Evolutionary conservation across 2,888 invertebrate genomes (phyloP).

Genomic region (Tortrix viridana): DNA sequence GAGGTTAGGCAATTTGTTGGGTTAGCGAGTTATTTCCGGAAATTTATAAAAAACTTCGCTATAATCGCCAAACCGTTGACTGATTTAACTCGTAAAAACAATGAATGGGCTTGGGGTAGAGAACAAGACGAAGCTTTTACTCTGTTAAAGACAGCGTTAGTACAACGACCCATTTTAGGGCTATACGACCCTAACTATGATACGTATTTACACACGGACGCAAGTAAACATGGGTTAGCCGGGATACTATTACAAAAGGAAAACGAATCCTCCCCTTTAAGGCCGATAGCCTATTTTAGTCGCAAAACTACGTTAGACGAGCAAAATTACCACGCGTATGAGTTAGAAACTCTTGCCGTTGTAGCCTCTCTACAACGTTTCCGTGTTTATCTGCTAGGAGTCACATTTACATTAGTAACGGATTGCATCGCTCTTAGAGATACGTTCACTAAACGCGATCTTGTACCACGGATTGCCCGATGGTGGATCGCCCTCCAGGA

Average conservation of each 20-base stretch:
- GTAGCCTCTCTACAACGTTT: constrained; percentile 39
- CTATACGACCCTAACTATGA: constrained; percentile 42
- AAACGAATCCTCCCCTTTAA: constrained; percentile 13
- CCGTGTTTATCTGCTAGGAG: constrained; percentile 41
- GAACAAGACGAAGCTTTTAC: constrained; percentile 42
- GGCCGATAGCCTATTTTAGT: constrained; percentile 40
- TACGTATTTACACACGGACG: constrained; percentile 53
- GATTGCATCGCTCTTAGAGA: constrained; percentile 44
- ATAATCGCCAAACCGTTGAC: constrained; percentile 41
- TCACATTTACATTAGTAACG: constrained; percentile 39
- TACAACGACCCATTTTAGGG: constrained; percentile 43
- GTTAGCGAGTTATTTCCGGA: constrained; percentile 47
- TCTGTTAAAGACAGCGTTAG: constrained; percentile 42
- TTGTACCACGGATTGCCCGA: constrained; percentile 42
- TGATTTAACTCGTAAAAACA: constrained; percentile 32
- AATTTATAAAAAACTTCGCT: constrained; percentile 45
- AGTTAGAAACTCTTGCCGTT: constrained; percentile 40
- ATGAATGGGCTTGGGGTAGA: constrained; percentile 30
- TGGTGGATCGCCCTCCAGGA: too few species aligned
- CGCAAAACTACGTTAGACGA: constrained; percentile 39
- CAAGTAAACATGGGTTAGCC: constrained; percentile 46
- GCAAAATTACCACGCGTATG: constrained; percentile 39
- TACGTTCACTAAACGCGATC: constrained; percentile 40
- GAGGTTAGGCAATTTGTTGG: constrained; percentile 50
- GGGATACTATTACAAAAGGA: constrained; percentile 49